Evolutionary conservation across 2,888 invertebrate genomes (phyloP).

Genomic region (Neria commutata): DNA sequence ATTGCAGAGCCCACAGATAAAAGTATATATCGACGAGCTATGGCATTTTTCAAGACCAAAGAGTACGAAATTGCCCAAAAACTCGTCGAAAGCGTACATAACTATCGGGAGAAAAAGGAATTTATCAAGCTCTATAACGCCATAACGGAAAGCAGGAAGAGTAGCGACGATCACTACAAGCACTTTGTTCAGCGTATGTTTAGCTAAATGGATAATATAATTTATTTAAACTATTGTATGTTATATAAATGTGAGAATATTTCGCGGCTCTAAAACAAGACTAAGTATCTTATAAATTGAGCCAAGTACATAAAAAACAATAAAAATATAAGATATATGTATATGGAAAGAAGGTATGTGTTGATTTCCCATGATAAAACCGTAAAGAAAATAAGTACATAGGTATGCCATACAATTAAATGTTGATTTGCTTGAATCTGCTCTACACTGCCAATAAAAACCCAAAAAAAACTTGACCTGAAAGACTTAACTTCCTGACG

Average conservation of each 20-base stretch:
- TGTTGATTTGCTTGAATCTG: no score
- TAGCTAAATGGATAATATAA: no score
- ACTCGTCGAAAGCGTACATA: constrained; percentile 63
- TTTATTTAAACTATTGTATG: no score
- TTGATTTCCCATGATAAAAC: no score
- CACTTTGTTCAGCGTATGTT: constrained; percentile 65
- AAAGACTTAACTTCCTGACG: no score
- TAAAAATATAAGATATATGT: constrained; percentile 7
- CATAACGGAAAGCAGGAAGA: constrained; percentile 66
- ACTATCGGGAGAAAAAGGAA: constrained; percentile 71
- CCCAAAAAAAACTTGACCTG: no score
- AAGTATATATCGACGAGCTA: constrained; percentile 63
- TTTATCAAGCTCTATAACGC: constrained; percentile 68
- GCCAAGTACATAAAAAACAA: neutral
- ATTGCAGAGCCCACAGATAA: constrained; percentile 58
- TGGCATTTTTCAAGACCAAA: constrained; percentile 65
- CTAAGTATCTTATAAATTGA: neutral
- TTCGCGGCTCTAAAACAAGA: no score
- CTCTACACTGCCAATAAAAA: no score
- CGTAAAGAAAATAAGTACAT: no score
- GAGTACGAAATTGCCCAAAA: constrained; percentile 72
- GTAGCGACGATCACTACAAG: constrained; percentile 67
- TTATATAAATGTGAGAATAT: no score
- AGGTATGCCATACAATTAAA: no score
- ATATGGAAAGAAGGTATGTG: constrained; percentile 4